A percentile compares a stretch with the other conserved stretches of the same genome.
Conservation (phyloP, 37 sponge, comb jelly and placozoan species). For the Chondrosia reniformis region DNA sequence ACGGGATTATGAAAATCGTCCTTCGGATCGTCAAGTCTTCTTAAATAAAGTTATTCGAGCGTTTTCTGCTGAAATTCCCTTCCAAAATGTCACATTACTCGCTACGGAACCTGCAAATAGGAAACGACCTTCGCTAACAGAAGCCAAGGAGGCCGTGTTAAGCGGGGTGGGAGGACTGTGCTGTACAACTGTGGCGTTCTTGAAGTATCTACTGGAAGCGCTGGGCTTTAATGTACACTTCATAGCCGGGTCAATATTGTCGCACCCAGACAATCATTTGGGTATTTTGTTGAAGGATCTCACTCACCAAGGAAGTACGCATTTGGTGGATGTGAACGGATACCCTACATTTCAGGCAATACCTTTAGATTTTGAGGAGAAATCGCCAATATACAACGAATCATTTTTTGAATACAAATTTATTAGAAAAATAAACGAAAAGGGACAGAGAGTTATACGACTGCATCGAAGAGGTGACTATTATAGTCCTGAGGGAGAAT, state of each 20-base stretch:
- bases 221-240: constrained; percentile 26
- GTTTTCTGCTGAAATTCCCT: constrained; percentile 7
- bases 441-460: no score
- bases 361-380: constrained; percentile 38
- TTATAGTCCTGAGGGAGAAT: background rate
- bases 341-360: constrained; percentile 50
- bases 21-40: background rate
- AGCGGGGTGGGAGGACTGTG: constrained; percentile 47
- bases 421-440: background rate
- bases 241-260: background rate
- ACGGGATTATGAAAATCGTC: background rate
- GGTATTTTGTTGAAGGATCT: constrained; percentile 16
- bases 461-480: constrained; percentile 13
- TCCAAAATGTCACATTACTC: constrained; percentile 22
- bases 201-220: constrained; percentile 38
- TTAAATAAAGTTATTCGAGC: constrained; percentile 20
- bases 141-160: constrained; percentile 30
- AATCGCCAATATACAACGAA: constrained; percentile 36
- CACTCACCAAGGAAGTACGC: background rate
- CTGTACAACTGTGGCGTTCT: constrained; percentile 33
- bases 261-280: constrained; percentile 29
- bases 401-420: constrained; percentile 53
- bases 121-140: constrained; percentile 25
- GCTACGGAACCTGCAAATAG: background rate
- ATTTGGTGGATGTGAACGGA: constrained; percentile 43